Evolutionary conservation across 2,797 vertebrate genomes (phyloP).

Genomic region (Leontopithecus rosalia): DNA sequence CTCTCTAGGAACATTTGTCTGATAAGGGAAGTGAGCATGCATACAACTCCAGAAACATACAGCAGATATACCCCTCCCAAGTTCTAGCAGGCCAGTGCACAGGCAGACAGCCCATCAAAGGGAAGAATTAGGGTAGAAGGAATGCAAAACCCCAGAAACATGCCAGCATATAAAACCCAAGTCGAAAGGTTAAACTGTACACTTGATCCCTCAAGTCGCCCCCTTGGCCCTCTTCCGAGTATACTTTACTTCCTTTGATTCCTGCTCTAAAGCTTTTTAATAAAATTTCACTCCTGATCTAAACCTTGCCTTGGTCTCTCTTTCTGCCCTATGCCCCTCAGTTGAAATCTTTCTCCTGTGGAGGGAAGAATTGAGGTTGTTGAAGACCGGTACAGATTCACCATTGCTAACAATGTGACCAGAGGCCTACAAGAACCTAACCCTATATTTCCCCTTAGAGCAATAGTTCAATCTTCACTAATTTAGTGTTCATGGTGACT

Average conservation of each 20-base stretch:
- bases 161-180: not conserved
- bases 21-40: not conserved
- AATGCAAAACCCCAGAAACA: not conserved
- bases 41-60: not conserved
- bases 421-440: not conserved
- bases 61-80: not conserved
- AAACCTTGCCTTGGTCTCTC: not conserved
- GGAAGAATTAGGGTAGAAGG: not conserved
- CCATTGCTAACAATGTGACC: not conserved
- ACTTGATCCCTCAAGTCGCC: not conserved
- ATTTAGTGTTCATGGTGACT: not conserved
- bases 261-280: not conserved
- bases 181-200: not conserved
- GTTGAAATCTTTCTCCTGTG: not conserved
- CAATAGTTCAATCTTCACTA: not conserved
- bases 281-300: not conserved
- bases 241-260: not conserved
- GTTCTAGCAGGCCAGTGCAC: not conserved
- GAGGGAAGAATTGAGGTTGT: not conserved
- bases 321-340: not conserved
- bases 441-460: not conserved
- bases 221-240: not conserved
- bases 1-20: not conserved
- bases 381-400: not conserved
- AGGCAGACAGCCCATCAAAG: not conserved